Evolutionary conservation across 2,113 vertebrate genomes (phyloP), one percentile per base, ranked within the genome.

Genomic region (Muscicapa adusta): DNA sequence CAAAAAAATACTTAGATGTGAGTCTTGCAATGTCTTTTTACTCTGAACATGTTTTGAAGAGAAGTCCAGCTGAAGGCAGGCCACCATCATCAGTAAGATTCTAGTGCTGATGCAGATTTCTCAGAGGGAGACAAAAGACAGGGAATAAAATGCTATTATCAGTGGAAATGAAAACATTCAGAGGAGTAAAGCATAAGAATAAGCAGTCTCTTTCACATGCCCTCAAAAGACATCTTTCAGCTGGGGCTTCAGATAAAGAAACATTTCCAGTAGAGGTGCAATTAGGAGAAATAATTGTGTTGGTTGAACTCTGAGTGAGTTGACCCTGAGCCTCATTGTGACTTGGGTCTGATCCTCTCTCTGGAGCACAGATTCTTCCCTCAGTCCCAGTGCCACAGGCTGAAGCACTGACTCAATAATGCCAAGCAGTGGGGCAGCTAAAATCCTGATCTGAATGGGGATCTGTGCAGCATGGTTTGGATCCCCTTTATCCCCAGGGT

Each of bases 121-220:
- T 88, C 33, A 29, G 83, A 84, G 28, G n/a, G 47, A 61, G 58
- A 65, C 66, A 76, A 79, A 83, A 91, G 53, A 23, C 61, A 78
- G 71, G 33, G 28, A 91, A 90, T 83, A 89, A 94, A 89, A 80
- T 53, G 40, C 38, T 38, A 86, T 94, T 91, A 75, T 89, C 40
- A 72, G 74, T 92, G 53, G 40, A 93, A 95, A 95, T 76, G 13
- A 88, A 94, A 97, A 75, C 71, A 93, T 81, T 67, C 36, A 68
- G 40, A 88, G 54, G 57, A 81, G 63, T 53, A 53, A 90, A 88
- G 19, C 56, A 10, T 58, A 93, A 90, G 61, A 80, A 84, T 90
- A 83, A 94, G 51, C 51, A 83, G 14, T 48, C 17, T 83, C 29
- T 81, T 76, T 82, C 43, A 71, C 56, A 71, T 1, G 6, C 72